Evolutionary conservation across 64 coral and sea anemone genomes (phyloP), one percentile per base, ranked within the genome.

Genomic region (Actinia tenebrosa): DNA sequence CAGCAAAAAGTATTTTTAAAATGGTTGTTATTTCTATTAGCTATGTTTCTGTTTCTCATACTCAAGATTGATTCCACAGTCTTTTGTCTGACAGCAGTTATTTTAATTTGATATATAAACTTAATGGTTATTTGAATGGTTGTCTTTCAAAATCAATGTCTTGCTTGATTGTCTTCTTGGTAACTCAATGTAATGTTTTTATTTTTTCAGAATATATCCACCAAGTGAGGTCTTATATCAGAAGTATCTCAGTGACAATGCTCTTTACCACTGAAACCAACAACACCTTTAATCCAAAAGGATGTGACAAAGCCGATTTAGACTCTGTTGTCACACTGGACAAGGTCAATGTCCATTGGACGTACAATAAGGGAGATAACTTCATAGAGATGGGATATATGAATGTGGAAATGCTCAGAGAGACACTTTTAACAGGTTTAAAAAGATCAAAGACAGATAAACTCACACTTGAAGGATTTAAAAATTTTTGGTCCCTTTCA

Each of bases 351-450:
- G 97, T 99, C 9, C 97, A 99, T 26, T 99, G 97, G 97, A 99
- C 97, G 11, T 99, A 99, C 83, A 92, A 93, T 22, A 99, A 99
- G 75, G 97, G 97, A 8, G 97, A 99, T 60, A 85, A 13, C 11
- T 53, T 87, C 16, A 99, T 99, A 56, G 97, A 99, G 88, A 99
- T 99, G 97, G 97, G 97, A 0, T 99, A 95, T 64, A 95, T 99
- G 90, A 99, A 99, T 56, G 64, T 99, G 6, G 97, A 99, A 56
- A 46, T 93, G 17, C 26, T 95, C 42, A 84, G 97, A 60, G 68
- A 93, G 43, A 95, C 89, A 83, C 61, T 99, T 13, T 17, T 95
- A 53, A 45, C 50, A 13, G 77, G 88, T 3, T 45, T 96, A n/a
- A 45, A 27, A 19, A 45, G 81, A 18, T 90, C 84, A 8, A 93